Base-by-base conservation (phyloP, 2,797 vertebrate genomes). In the Pteronotus mesoamericanus region DNA sequence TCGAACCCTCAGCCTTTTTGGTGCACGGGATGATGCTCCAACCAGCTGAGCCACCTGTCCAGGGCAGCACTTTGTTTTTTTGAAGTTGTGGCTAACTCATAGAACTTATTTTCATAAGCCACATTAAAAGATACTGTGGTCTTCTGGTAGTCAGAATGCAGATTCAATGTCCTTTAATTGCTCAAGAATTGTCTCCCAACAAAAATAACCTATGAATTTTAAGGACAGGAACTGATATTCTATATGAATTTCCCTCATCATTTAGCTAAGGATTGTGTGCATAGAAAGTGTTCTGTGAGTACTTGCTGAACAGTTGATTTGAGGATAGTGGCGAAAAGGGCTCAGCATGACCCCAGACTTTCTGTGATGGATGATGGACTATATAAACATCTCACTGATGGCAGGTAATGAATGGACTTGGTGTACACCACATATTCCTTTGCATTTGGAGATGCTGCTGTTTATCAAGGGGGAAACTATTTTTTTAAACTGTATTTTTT, bases 401-500 rank as follows among this genome's bases (percentile, higher is more conserved):
- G 18, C 79, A 86, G 39, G 12, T 57, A 68, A 59, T 83, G 12
- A 32, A 57, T 83, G 12, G 39, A 55, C 12, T 71, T 46, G 6
- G 26, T 77, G 2, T 86, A 66, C 0, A 71, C 26, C 29, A n/a
- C 39, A 42, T 69, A 80, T 14, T 61, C 32, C 66, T 78, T 93
- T 91, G 44, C 44, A n/a, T 95, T 86, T 95, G 32, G 46, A 88
- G 83, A 80, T 93, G 46, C 6, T 69, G 10, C 21, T 93, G 10
- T 89, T 89, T 85, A 85, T 37, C 44, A 86, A 59, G 78, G 37
- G 64, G 26, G 55, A 78, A 44, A 84, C 8, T 39, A 46, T 32
- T 24, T 93, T 95, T 80, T 86, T 16, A 48, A 89, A 68, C 46
- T 64, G 34, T 77, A 32, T 71, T 96, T 95, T 89, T 82, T 80